Evolutionary conservation across 2,113 vertebrate genomes (phyloP).

Genomic region (Campylorhamphus procurvoides): DNA sequence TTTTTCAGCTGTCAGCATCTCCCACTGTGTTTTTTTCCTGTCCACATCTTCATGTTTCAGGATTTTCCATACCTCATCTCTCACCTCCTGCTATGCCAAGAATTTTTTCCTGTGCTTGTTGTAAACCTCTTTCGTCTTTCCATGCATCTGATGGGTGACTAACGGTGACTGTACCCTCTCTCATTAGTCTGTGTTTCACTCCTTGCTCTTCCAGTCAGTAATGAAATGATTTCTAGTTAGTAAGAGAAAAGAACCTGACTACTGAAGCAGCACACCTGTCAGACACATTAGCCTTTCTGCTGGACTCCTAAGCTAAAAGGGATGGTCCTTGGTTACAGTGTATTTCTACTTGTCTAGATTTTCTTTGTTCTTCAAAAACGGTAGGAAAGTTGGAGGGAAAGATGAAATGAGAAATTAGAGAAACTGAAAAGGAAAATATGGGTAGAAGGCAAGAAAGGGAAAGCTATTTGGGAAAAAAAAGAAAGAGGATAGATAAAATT

Average conservation of each 20-base stretch:
- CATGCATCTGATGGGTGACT: not conserved
- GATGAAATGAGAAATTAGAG: not conserved
- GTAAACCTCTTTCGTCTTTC: not conserved
- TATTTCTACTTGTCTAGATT: not conserved
- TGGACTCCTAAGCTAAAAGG: not conserved
- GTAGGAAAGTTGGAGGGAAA: not conserved
- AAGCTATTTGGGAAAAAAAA: not conserved
- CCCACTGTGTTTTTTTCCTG: not conserved
- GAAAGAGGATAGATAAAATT: not conserved
- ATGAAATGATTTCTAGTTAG: not conserved
- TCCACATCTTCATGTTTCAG: not conserved
- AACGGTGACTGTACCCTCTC: not conserved
- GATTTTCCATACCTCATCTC: not conserved
- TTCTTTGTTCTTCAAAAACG: not conserved
- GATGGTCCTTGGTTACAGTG: not conserved
- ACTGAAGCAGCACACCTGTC: not conserved
- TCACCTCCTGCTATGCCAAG: accelerated
- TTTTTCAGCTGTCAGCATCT: not conserved
- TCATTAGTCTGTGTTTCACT: not conserved
- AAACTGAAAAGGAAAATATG: accelerated
- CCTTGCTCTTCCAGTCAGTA: not conserved
- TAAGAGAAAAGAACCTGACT: not conserved
- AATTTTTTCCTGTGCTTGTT: not conserved
- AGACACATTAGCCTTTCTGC: not conserved
- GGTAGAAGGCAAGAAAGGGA: not conserved